phyloP scores from a whole-genome alignment of 1,140 invertebrate genomes.

The Drosophila pectinifera region DNA sequence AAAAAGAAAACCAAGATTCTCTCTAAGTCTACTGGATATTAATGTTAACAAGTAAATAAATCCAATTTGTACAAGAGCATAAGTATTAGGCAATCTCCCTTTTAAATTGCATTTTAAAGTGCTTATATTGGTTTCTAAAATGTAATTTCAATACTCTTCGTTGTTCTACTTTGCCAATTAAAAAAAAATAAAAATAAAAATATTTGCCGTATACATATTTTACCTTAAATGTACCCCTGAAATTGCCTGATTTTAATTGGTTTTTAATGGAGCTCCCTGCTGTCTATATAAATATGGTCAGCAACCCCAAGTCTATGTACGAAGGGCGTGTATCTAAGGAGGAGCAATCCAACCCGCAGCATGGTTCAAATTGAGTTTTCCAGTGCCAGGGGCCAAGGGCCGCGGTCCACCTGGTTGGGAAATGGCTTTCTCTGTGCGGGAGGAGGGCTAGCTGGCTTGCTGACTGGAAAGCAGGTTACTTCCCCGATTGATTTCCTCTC shows the following conservation, averaged over 20 bases:
- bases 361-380: constrained; percentile 19
- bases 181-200: too few species aligned
- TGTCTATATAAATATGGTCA: constrained; percentile 1
- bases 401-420: constrained; percentile 12
- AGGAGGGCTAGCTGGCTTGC: neutral
- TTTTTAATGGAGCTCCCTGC: constrained; percentile 6
- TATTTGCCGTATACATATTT: too few species aligned
- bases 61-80: neutral
- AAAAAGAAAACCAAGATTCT: too few species aligned
- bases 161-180: too few species aligned
- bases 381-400: neutral
- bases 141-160: neutral
- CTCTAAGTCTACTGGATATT: neutral
- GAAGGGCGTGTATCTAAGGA: neutral
- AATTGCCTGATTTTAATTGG: neutral
- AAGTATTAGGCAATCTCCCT: neutral
- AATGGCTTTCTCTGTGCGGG: constrained; percentile 27
- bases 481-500: constrained; percentile 67
- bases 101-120: neutral
- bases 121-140: neutral
- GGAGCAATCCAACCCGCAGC: constrained; percentile 4
- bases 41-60: neutral
- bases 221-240: neutral
- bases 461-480: constrained; percentile 2
- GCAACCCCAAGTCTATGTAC: constrained; percentile 7